Percentiles rank a stretch among this genome's conserved stretches.
Conservation (phyloP, 1,140 invertebrate genomes). For the Spodoptera frugiperda region DNA sequence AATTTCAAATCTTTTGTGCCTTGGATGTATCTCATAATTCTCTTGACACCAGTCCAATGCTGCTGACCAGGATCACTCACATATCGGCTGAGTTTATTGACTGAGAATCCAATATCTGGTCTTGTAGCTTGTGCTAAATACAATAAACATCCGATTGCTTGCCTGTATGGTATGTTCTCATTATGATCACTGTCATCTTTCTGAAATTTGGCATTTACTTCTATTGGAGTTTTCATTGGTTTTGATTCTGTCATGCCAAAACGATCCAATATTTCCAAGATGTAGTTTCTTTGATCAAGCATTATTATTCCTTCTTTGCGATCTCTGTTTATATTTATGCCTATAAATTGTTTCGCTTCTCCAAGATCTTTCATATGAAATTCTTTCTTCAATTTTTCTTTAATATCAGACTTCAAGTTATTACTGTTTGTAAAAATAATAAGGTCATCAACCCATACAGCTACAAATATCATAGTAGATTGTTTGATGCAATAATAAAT, state of each 20-base stretch:
- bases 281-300: not conserved
- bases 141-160: slow-evolving; percentile 57
- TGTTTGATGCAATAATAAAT: slow-evolving; percentile 48
- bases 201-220: not conserved
- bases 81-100: slow-evolving; percentile 56
- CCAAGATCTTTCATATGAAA: slow-evolving; percentile 61
- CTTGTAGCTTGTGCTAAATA: slow-evolving; percentile 57
- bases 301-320: slow-evolving; percentile 26
- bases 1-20: slow-evolving; percentile 52
- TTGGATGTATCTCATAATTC: slow-evolving; percentile 57
- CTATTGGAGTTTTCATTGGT: not conserved
- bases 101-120: slow-evolving; percentile 61
- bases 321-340: slow-evolving; percentile 59
- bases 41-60: slow-evolving; percentile 59
- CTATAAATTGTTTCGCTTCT: slow-evolving; percentile 51
- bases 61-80: slow-evolving; percentile 48
- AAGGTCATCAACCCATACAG: slow-evolving; percentile 55
- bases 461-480: slow-evolving; percentile 49
- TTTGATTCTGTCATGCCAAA: not conserved
- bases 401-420: slow-evolving; percentile 43
- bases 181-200: not conserved
- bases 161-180: slow-evolving; percentile 7
- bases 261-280: not conserved
- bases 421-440: slow-evolving; percentile 53
- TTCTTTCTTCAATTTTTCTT: slow-evolving; percentile 25